Base-by-base conservation (phyloP, 2,888 invertebrate species). In the Suillia variegata region DNA sequence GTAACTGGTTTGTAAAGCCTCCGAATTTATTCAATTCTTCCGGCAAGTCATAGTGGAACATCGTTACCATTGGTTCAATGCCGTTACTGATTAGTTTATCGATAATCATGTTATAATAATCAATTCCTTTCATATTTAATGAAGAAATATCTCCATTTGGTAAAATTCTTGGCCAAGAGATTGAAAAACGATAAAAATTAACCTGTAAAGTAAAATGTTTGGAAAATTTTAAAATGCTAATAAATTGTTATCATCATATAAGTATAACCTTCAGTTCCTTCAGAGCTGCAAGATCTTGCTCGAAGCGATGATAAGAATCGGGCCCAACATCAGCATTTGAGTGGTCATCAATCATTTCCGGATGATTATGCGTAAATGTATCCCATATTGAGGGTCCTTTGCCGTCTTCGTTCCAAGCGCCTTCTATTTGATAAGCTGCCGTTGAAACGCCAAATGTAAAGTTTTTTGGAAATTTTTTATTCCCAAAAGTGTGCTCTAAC, bases 71-170 rank as follows among this genome's bases (percentile, higher is more conserved):
- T 0, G 90, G 90, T 52, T 81, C 76, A 58, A 91, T 88, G 47
- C 84, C 85, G 65, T 85, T 85, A 33, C 82, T 83, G 0, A 87
- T 62, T 63, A 91, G 83, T 71, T 85, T 86, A 68, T 88, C 77
- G 56, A 90, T 87, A 5, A 89, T 78, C 62, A 85, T 82, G 64
- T 87, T 87, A 77, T 91, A 91, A 75, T 89, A 89, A 24, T 83
- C 76, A 13, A 88, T 79, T 2, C 89, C 91, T 1, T 82, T 82
- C 66, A 84, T 71, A 70, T 88, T 91, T 12, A 87, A 77, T n/a
- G 80, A 76, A 52, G 85, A 82, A 0, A 82, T 63, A 51, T 83
- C 84, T 42, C 87, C 87, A 21, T 83, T 84, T 0, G 89, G 87
- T 52, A 89, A 73, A 20, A 90, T 81, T 22, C 90, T 81, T 0